A percentile compares a stretch with the other conserved stretches of the same genome.
phyloP scores from a whole-genome alignment of 2,113 vertebrate genomes.

The Ondatra zibethicus region DNA sequence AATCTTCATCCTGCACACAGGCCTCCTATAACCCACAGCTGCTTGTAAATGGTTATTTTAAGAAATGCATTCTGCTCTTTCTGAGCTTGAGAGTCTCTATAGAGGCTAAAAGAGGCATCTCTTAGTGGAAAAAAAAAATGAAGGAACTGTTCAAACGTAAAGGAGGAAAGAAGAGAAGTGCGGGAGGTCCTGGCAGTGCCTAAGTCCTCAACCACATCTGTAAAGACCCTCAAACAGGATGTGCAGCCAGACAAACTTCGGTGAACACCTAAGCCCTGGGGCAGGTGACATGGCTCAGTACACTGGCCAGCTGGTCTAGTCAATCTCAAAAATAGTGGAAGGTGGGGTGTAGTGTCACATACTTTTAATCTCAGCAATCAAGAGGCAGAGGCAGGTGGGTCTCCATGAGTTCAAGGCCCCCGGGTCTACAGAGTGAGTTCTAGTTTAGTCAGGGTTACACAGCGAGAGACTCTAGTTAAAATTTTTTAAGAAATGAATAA shows the following conservation, averaged over 20 bases:
- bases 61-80: neutral
- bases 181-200: neutral
- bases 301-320: neutral
- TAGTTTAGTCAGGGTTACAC: neutral
- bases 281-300: neutral
- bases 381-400: neutral
- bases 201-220: neutral
- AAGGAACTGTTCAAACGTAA: neutral
- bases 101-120: neutral
- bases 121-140: neutral
- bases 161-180: neutral
- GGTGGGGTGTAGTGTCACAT: neutral
- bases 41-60: slow-evolving; percentile 28
- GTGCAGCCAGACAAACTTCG: neutral
- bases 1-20: neutral
- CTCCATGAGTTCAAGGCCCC: neutral
- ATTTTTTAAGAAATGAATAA: neutral
- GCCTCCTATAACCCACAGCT: neutral
- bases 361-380: neutral
- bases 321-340: neutral
- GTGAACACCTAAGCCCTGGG: neutral
- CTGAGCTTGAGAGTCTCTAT: slow-evolving; percentile 1
- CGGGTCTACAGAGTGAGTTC: neutral
- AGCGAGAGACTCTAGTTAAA: neutral
- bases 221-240: neutral